Evolutionary conservation across 2,797 vertebrate genomes (phyloP), one percentile per base, ranked within the genome.

Genomic region (Poecile montanus): DNA sequence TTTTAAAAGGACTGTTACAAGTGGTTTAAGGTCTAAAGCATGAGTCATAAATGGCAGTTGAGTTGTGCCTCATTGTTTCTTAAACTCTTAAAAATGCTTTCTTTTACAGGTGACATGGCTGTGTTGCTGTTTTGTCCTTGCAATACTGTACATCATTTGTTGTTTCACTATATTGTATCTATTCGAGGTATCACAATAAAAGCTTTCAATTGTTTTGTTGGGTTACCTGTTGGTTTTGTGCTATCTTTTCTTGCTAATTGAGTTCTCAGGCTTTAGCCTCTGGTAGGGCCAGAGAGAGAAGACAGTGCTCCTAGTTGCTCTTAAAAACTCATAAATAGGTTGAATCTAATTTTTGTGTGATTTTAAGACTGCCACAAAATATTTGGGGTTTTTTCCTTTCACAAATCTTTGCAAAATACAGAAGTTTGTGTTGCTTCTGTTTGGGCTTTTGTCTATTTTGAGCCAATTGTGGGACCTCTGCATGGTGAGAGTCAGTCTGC

Each of bases 121-220:
- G 95, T 98, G 98, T 98, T 98, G 98, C 98, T 98, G 98, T 97
- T 98, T 96, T 98, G 98, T 99, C 98, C 98, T 98, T 98, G 98
- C 98, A 98, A 98, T 97, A 97, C 97, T 97, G 97, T 98, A 98
- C 98, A 98, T 98, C 98, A 98, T 97, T 97, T 96, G 98, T 99
- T 97, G 97, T 99, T 99, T 99, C 99, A 99, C 98, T 98, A 98
- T 98, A 98, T 98, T 99, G 98, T 99, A 99, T 98, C 97, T 98
- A 98, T 98, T 97, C 79, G 97, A 98, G 98, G 98, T 99, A 99
- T 98, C 98, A 99, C 98, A 99, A 99, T 99, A 99, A 99, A 99
- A 97, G 95, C 98, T 98, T 99, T 99, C 97, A 98, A 96, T 98
- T 98, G 98, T 98, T 97, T 97, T 96, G 96, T 96, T 96, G 96